Conservation (phyloP, 2,797 vertebrate genomes). For the Diceros bicornis region DNA sequence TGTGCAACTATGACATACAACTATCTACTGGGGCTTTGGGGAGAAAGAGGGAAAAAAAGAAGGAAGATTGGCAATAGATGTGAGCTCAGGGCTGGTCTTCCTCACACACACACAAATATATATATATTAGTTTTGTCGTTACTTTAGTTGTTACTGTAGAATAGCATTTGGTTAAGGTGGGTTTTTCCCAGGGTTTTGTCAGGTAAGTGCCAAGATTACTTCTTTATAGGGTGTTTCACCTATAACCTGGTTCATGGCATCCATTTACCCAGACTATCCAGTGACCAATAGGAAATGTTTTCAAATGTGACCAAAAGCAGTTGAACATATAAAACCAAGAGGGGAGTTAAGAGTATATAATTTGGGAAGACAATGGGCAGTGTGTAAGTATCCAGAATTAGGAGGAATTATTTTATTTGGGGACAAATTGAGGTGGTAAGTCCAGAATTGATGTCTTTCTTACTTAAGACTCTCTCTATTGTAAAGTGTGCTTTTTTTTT, state of each 20-base stretch:
- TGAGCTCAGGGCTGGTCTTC: too few species aligned
- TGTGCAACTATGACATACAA: too few species aligned
- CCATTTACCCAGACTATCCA: not conserved
- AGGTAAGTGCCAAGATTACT: not conserved
- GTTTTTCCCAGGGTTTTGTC: not conserved
- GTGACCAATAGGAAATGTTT: not conserved
- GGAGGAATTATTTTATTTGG: conserved; percentile 3
- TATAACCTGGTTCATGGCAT: not conserved
- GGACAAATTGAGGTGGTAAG: not conserved
- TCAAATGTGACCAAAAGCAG: conserved; percentile 3
- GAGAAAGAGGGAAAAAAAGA: too few species aligned
- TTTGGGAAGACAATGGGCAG: not conserved
- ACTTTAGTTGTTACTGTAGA: conserved; percentile 43
- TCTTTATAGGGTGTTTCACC: not conserved
- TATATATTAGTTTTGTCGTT: not conserved
- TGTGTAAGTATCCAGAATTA: not conserved
- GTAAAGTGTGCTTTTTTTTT: not conserved
- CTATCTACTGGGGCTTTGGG: too few species aligned
- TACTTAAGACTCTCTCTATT: not conserved
- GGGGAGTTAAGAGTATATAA: not conserved
- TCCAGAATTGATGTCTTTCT: not conserved
- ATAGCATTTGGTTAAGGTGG: not conserved
- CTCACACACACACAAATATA: too few species aligned
- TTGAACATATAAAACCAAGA: conserved; percentile 9
- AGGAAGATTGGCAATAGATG: too few species aligned